Conservation (phyloP, 2,113 vertebrate species). For the Atrichornis clamosus region DNA sequence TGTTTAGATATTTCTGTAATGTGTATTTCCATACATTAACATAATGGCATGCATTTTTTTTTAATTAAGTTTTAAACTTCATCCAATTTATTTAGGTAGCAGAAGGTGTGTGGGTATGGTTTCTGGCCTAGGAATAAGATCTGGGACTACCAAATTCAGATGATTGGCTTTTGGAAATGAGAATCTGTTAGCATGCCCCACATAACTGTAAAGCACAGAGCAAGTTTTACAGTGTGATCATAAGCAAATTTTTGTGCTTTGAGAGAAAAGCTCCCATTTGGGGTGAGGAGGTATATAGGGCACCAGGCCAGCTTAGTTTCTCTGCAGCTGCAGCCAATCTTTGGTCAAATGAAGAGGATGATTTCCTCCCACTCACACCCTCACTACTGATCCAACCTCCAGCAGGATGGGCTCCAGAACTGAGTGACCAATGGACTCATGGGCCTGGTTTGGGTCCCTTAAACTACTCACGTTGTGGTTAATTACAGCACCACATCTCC, state of each 20-base stretch:
- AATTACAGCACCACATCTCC: neutral
- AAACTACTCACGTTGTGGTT: neutral
- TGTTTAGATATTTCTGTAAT: neutral
- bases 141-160: neutral
- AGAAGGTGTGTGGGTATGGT: neutral
- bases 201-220: neutral
- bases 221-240: neutral
- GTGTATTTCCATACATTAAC: neutral
- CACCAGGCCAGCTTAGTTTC: neutral
- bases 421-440: neutral
- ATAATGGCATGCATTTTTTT: neutral
- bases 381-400: fast-evolving
- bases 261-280: neutral
- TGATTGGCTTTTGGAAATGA: neutral
- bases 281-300: fast-evolving
- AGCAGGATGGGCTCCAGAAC: neutral
- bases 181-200: neutral
- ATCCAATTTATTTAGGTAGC: neutral
- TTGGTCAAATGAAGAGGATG: neutral
- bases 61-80: neutral
- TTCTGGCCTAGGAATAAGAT: neutral
- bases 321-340: neutral
- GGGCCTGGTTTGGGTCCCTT: neutral
- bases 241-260: neutral
- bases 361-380: neutral